These are phyloP conservation scores for Andrena trimmerana DNA, from an alignment of 2,888 invertebrate genomes.

Conservation along the genomic window DNA sequence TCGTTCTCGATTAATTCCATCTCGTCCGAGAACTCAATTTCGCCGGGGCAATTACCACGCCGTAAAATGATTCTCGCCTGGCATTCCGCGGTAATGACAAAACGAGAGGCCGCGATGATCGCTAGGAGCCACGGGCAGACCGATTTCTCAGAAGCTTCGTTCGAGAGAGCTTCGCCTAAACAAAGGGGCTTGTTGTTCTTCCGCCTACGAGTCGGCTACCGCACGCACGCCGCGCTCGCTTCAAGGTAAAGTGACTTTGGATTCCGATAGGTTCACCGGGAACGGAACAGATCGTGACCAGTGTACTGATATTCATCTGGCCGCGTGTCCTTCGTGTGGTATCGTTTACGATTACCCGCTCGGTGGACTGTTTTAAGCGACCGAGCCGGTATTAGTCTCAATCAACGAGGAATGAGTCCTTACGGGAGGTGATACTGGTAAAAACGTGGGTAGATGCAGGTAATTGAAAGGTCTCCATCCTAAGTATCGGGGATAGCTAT, in stretches of 20 bases:
- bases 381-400: not conserved
- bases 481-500: too few species aligned
- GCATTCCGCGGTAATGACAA: slow-evolving; percentile 70
- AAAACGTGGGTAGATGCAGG: too few species aligned
- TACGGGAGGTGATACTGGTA: not conserved
- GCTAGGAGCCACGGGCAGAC: slow-evolving; percentile 33
- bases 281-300: slow-evolving; percentile 48
- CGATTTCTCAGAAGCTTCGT: slow-evolving; percentile 67
- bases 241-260: slow-evolving; percentile 54
- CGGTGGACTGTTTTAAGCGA: slow-evolving; percentile 1
- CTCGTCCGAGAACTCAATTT: slow-evolving; percentile 75
- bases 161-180: slow-evolving; percentile 46
- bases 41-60: slow-evolving; percentile 69
- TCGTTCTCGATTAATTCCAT: slow-evolving; percentile 65
- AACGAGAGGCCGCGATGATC: slow-evolving; percentile 33
- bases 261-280: slow-evolving; percentile 53
- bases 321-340: slow-evolving; percentile 34
- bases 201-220: slow-evolving; percentile 42
- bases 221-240: slow-evolving; percentile 22
- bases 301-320: slow-evolving; percentile 50
- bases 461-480: too few species aligned
- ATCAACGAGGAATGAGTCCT: not conserved
- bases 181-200: slow-evolving; percentile 66
- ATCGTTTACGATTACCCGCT: slow-evolving; percentile 40
- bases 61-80: slow-evolving; percentile 64